Evolutionary conservation across 2,797 vertebrate species (phyloP).

Genomic region (Hemibagrus guttatus): DNA sequence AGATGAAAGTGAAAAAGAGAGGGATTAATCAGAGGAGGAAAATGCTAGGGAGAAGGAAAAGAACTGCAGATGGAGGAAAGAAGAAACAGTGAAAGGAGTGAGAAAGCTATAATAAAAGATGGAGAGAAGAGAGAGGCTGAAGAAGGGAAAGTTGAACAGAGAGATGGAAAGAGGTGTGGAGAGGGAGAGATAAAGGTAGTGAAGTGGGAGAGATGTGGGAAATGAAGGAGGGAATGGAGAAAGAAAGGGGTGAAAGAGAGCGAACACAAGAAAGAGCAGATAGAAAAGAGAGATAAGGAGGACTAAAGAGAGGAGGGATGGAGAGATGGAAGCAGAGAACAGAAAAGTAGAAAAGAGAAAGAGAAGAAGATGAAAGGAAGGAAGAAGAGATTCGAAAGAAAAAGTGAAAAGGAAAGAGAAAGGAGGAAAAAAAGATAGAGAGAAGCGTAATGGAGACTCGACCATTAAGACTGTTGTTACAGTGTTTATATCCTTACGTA

Average conservation of each 20-base stretch:
- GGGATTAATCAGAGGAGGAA: background rate
- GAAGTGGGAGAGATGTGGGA: background rate
- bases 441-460: background rate
- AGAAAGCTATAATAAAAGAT: background rate
- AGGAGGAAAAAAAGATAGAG: background rate
- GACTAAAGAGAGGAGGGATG: too few species aligned
- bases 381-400: background rate
- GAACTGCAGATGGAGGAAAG: background rate
- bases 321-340: background rate
- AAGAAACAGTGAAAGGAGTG: background rate
- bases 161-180: background rate
- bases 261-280: background rate
- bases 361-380: background rate
- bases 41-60: background rate
- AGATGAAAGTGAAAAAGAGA: background rate
- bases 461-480: background rate
- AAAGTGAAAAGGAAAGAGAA: background rate
- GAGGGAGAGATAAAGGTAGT: background rate
- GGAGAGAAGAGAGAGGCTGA: background rate
- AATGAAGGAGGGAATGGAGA: background rate
- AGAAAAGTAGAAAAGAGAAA: background rate
- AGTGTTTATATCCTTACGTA: constrained; percentile 10
- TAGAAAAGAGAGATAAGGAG: background rate
- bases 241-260: background rate
- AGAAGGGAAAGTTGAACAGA: background rate